These are phyloP conservation scores for Girardinichthys multiradiatus DNA, from an alignment of 2,113 vertebrate species.

Conservation along the genomic window DNA sequence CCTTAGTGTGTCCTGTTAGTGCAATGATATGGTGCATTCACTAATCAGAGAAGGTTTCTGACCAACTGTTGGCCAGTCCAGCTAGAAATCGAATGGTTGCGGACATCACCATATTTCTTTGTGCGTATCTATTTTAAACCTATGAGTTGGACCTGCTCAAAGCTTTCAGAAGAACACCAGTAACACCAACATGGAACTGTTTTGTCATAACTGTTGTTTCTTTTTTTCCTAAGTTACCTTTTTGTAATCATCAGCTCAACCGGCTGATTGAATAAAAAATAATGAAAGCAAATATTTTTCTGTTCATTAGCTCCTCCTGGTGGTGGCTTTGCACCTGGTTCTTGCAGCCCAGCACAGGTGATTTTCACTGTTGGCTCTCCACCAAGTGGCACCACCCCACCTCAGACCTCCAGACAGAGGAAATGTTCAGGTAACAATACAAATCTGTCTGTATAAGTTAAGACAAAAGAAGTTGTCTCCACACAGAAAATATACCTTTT, in stretches of 20 bases:
- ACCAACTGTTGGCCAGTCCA: no score
- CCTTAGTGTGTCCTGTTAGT: no score
- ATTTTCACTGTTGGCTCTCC: slow-evolving; percentile 98
- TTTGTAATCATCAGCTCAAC: background rate
- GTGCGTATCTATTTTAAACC: no score
- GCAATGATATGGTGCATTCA: no score
- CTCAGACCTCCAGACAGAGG: slow-evolving; percentile 84
- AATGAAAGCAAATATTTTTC: background rate
- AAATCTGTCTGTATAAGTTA: background rate
- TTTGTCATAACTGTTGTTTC: background rate
- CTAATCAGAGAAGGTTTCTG: no score
- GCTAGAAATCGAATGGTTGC: no score
- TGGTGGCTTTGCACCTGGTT: slow-evolving; percentile 79
- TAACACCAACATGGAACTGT: background rate
- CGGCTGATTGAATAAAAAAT: background rate
- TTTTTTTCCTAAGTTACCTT: background rate
- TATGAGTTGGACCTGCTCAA: no score
- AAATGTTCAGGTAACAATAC: slow-evolving; percentile 88
- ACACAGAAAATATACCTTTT: background rate
- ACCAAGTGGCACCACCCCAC: slow-evolving; percentile 89
- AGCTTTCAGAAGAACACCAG: no score
- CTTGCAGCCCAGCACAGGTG: slow-evolving; percentile 88
- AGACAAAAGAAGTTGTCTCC: background rate
- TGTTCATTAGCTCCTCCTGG: slow-evolving; percentile 80
- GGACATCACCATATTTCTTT: no score